Evolutionary conservation across 2,113 vertebrate species (phyloP).

Genomic region (Petrocephalus microphthalmus): DNA sequence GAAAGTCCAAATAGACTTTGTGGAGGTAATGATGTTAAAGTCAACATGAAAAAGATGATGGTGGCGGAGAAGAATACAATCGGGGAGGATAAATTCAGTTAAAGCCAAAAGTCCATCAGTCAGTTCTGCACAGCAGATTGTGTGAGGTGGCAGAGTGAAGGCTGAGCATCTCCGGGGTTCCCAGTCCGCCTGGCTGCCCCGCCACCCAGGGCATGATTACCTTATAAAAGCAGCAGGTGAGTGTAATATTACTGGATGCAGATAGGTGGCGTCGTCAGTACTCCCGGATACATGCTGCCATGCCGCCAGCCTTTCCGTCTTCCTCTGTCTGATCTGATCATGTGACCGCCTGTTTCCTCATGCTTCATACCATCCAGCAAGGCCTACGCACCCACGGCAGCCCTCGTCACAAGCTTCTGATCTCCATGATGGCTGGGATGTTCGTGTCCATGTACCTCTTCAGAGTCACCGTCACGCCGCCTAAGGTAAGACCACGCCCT

Average conservation of each 20-base stretch:
- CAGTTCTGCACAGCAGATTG: too few relatives aligned
- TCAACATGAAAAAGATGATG: neutral
- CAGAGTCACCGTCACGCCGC: constrained; percentile 76
- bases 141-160: too few relatives aligned
- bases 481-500: constrained; percentile 59
- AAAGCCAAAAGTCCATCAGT: too few relatives aligned
- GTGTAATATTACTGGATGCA: neutral
- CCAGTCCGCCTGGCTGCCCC: neutral
- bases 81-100: neutral
- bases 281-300: neutral
- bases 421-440: constrained; percentile 93
- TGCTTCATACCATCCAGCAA: constrained; percentile 49
- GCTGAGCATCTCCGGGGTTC: neutral
- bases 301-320: neutral
- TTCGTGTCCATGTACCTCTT: constrained; percentile 85
- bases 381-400: constrained; percentile 74
- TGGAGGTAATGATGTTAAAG: neutral
- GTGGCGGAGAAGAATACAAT: neutral
- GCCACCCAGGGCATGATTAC: neutral
- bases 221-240: neutral
- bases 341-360: neutral
- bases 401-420: constrained; percentile 79
- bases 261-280: neutral
- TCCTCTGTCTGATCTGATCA: neutral
- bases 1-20: neutral